phyloP scores from a whole-genome alignment of 2,797 vertebrate species.

The Aldrovandia affinis region DNA sequence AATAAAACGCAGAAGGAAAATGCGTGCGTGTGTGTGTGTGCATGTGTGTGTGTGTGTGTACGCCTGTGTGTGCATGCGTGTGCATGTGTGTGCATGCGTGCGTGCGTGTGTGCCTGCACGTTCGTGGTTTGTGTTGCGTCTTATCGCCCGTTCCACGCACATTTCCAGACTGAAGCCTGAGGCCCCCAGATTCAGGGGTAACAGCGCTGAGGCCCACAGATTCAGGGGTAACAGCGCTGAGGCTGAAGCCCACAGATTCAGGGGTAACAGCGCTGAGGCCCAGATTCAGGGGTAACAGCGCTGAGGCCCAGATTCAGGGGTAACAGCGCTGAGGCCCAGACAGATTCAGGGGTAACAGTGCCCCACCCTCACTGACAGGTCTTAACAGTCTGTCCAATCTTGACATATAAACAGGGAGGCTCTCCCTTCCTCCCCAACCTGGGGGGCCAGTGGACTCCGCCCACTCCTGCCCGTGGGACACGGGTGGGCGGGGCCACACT shows the following conservation, averaged over 20 bases:
- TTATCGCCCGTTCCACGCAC: neutral
- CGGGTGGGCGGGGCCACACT: neutral
- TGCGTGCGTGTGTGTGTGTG: constrained; percentile 44
- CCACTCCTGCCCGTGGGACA: neutral
- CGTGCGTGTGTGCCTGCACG: constrained; percentile 44
- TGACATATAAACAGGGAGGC: constrained; percentile 1
- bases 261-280: too few species aligned
- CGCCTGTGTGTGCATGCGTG: constrained; percentile 61
- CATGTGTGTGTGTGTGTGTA: constrained; percentile 69
- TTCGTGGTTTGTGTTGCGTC: constrained; percentile 27
- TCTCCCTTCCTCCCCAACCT: neutral
- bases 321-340: too few species aligned
- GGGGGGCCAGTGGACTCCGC: neutral
- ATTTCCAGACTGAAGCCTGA: neutral
- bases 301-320: too few species aligned
- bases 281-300: too few species aligned
- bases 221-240: too few species aligned
- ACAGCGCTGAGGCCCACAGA: too few species aligned
- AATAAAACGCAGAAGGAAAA: constrained; percentile 59
- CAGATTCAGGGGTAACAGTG: too few species aligned
- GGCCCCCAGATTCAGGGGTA: neutral
- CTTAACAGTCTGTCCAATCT: constrained; percentile 20
- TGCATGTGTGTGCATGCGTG: constrained; percentile 60
- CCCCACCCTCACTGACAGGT: too few species aligned
- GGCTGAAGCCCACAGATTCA: too few species aligned